Base-by-base conservation (phyloP, 53 echinoderm and acorn worm genomes). In the Hippasteria phrygiana region DNA sequence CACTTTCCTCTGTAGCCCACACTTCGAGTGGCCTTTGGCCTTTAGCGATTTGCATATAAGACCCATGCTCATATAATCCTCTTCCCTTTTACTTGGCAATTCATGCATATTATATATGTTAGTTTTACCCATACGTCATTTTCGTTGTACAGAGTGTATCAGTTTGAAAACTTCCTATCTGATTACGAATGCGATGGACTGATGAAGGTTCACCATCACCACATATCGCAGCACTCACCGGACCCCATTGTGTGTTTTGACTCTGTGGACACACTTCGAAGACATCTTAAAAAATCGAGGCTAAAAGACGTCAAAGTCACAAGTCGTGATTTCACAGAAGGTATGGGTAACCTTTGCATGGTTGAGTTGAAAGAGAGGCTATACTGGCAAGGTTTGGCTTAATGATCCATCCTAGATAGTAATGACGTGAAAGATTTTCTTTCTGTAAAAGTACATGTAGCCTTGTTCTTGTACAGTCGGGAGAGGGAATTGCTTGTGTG, bases 201-300 rank as follows among this genome's bases (percentile, higher is more conserved):
- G 43, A 92, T 88, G 71, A 65, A 65, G n/a, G 97, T 87, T 17
- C 97, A 97, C 75, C 88, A 70, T 29, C 87, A 65, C 31, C 95
- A 97, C 62, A 83, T 95, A 26, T 43, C 75, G 51, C 87, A 95
- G 20, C 65, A 56, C 8, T 87, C 73, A 32, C 22, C 78, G 20
- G 89, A 91, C 34, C 94, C 97, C 3, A 74, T 97, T 18, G 65
- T 97, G 12, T 97, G 97, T 84, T 97, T 94, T 88, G 95, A 95
- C 43, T 59, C 88, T 48, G 55, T 97, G 39, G 78, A 84, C 26
- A 95, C 95, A 2, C 74, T 97, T 28, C 48, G 79, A 41, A 90
- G 88, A 87, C 92, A 97, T 79, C 55, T 97, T 1, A 65, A 43
- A 22, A 90, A 86, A 53, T 63, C 92, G 12, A 74, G 81, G 24